A percentile compares a stretch with the other conserved stretches of the same genome.
These are phyloP conservation scores for Siphlonurus alternatus DNA, from an alignment of 2,888 invertebrate species.

Conservation along the genomic window DNA sequence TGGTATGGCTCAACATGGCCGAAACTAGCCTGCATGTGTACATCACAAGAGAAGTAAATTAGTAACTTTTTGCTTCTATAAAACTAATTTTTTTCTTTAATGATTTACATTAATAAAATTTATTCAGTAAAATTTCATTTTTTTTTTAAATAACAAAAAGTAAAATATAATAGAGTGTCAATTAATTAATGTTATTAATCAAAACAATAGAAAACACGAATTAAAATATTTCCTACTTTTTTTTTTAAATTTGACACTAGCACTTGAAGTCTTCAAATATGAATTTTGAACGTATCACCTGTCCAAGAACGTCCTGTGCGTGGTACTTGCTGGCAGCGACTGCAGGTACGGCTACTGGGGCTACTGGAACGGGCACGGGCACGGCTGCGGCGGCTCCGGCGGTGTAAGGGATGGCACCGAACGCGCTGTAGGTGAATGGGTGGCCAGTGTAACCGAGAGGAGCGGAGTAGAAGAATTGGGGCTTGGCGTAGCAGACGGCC, in stretches of 20 bases:
- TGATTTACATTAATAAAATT: neutral
- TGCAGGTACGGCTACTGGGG: conserved; percentile 4
- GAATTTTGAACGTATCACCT: no score
- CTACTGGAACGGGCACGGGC: neutral
- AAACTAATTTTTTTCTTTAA: neutral
- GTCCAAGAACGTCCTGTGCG: conserved; percentile 17
- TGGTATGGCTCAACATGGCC: conserved; percentile 17
- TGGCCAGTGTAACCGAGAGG: neutral
- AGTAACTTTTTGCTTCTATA: neutral
- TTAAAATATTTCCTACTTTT: no score
- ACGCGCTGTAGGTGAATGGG: neutral
- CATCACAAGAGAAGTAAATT: neutral
- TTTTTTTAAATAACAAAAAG: no score
- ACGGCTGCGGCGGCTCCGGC: neutral
- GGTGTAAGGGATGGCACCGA: neutral
- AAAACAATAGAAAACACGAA: no score
- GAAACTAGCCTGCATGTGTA: conserved; percentile 13
- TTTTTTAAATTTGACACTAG: no score
- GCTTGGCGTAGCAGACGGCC: neutral
- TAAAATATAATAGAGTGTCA: no score
- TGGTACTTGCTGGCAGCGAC: conserved; percentile 13
- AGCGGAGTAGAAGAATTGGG: neutral
- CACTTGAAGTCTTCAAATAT: no score
- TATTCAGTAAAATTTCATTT: no score
- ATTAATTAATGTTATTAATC: no score